phyloP scores from a whole-genome alignment of 2,797 vertebrate genomes.

The Siniperca obscura region DNA sequence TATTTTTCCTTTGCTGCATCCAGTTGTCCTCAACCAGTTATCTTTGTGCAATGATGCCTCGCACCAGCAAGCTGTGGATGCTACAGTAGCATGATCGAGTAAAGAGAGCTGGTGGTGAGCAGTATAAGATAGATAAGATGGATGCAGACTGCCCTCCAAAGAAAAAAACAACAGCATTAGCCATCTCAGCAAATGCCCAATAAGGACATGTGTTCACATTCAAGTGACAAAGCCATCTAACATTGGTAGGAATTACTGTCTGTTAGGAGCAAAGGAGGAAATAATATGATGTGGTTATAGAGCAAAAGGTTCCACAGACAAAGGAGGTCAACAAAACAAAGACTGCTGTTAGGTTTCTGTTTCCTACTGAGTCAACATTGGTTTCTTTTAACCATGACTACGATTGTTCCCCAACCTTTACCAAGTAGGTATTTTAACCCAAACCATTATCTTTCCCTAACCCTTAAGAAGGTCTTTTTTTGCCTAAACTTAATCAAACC shows the following conservation, averaged over 20 bases:
- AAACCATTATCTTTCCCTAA: background rate
- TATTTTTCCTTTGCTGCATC: slow-evolving; percentile 8
- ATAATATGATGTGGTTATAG: background rate
- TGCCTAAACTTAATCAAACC: background rate
- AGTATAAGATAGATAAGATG: slow-evolving; percentile 9
- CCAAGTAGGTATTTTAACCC: background rate
- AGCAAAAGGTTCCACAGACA: background rate
- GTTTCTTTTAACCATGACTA: background rate
- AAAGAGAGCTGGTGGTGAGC: slow-evolving; percentile 1
- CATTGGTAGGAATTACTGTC: background rate
- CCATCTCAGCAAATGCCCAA: slow-evolving; percentile 13
- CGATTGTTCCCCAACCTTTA: background rate
- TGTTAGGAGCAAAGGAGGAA: background rate
- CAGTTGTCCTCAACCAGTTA: slow-evolving; percentile 7
- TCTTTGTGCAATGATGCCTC: slow-evolving; percentile 15
- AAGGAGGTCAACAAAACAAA: background rate
- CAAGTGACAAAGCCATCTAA: background rate
- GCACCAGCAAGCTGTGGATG: background rate
- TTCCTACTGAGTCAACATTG: background rate
- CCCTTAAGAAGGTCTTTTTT: background rate
- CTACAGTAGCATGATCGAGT: background rate
- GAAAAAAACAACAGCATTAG: slow-evolving; percentile 6
- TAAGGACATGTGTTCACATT: slow-evolving; percentile 9
- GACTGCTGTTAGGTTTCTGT: background rate
- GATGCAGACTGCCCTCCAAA: background rate